Base-by-base conservation (phyloP, 2,888 invertebrate species). In the Orthonychiurus folsomi region DNA sequence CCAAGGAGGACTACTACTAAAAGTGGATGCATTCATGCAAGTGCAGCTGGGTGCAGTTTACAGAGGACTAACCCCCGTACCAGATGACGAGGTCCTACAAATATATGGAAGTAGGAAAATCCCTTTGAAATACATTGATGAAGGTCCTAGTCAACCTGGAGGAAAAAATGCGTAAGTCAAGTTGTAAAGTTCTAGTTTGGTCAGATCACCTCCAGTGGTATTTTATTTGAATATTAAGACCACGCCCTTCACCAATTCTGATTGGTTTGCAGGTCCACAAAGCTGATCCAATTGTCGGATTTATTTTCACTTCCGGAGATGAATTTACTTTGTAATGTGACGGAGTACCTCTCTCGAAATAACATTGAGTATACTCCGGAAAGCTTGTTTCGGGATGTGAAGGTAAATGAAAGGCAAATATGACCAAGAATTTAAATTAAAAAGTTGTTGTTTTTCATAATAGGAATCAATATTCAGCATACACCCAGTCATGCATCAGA, bases 271-370 rank as follows among this genome's bases (percentile, higher is more conserved):
- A 73, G 74, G 60, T 68, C 66, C 26, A 75, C 80, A 24, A 81
- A 82, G 78, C 93, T 97, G 93, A 86, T 93, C 21, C 96, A 97
- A 77, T 80, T 97, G 73, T 93, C 95, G 3, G 97, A 97, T 80
- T 79, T 96, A 61, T 97, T 97, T 79, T 94, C 95, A 5, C 88
- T 96, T 54, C 96, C 97, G 27, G 95, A 96, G 82, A 93, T 95
- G 87, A 87, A 90, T 69, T 80, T 97, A 52, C 80, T 96, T 2
- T 91, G 93, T 73, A 93, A 94, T 79, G 90, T 96, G 2, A 89
- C 93, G 0, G 93, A 96, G 79, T 93, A 88, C 80, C 94, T 96
- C 75, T 86, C 89, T 69, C 83, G 82, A 60, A 88, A 93, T 77
- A 86, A 88, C 72, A 91, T 96, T 69, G 89, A 91, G 75, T 97